Evolutionary conservation across 2,888 invertebrate species (phyloP).

Genomic region (Teleiodes luculella): DNA sequence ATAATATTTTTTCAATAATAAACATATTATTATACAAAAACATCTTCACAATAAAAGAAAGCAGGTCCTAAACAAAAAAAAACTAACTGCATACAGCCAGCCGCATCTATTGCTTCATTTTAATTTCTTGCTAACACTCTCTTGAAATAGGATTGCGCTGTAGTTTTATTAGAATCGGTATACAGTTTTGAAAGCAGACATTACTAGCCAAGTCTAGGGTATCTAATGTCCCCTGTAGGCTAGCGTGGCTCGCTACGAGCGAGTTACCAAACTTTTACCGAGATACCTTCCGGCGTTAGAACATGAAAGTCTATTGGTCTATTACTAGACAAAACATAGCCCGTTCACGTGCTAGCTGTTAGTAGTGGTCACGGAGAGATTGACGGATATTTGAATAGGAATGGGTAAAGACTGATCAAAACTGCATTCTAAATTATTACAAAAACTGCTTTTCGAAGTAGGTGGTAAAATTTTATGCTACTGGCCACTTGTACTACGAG

Average conservation of each 20-base stretch:
- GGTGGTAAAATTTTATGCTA: not conserved
- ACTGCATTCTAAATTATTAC: too few species aligned
- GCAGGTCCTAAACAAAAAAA: too few species aligned
- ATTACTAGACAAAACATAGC: slow-evolving; percentile 3
- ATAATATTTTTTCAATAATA: too few species aligned
- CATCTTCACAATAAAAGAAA: not conserved
- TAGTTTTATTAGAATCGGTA: not conserved
- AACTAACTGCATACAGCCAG: too few species aligned
- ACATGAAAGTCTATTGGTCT: slow-evolving; percentile 10
- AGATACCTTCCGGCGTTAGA: slow-evolving; percentile 4
- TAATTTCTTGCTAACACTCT: too few species aligned
- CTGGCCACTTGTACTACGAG: too few species aligned
- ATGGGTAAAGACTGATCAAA: too few species aligned
- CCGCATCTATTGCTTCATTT: too few species aligned
- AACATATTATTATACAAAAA: too few species aligned
- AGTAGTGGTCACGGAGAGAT: not conserved
- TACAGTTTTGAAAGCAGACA: slow-evolving; percentile 5
- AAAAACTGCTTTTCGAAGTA: not conserved
- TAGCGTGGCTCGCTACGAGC: slow-evolving; percentile 31
- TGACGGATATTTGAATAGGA: not conserved
- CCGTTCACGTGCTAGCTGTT: not conserved
- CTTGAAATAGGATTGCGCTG: too few species aligned
- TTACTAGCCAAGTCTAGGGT: not conserved
- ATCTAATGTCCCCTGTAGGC: slow-evolving; percentile 27
- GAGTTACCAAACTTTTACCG: slow-evolving; percentile 16